Percentiles rank a stretch among this genome's conserved stretches.
phyloP scores from a whole-genome alignment of 2,797 vertebrate genomes.

The Sebastes trivittatus region DNA sequence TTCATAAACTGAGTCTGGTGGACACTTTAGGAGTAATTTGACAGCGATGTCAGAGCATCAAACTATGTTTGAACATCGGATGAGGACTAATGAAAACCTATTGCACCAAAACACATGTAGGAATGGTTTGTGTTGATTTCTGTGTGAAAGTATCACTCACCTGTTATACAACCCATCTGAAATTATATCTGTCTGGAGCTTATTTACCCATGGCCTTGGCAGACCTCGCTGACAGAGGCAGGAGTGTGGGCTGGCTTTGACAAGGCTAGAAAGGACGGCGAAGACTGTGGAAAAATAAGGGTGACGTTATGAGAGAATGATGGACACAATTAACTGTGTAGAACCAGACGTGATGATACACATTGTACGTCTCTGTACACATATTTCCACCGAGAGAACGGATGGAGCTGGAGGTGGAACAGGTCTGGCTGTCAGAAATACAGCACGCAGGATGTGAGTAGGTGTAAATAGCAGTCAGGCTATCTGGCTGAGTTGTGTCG shows the following conservation, averaged over 20 bases:
- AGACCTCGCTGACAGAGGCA: not conserved
- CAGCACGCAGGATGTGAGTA: constrained; percentile 33
- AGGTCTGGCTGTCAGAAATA: constrained; percentile 45
- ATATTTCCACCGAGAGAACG: constrained; percentile 22
- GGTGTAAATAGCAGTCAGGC: constrained; percentile 47
- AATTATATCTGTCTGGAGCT: not conserved
- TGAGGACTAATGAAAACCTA: not conserved
- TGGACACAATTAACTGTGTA: constrained; percentile 29
- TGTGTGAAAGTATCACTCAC: not conserved
- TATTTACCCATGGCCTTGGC: not conserved
- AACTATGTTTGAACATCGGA: not conserved
- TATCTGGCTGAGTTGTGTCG: constrained; percentile 51
- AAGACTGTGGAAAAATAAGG: constrained; percentile 15
- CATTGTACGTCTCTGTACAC: constrained; percentile 3
- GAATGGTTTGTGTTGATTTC: not conserved
- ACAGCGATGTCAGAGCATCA: not conserved
- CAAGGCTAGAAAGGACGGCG: not conserved
- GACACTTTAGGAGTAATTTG: not conserved
- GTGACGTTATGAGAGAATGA: not conserved
- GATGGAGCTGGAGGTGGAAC: constrained; percentile 19
- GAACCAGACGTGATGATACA: constrained; percentile 36
- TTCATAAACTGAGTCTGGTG: not conserved
- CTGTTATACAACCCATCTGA: constrained; percentile 3
- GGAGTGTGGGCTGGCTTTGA: constrained; percentile 11
- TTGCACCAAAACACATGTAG: not conserved